A percentile compares a stretch with the other conserved stretches of the same genome.
phyloP scores from a whole-genome alignment of 2,797 vertebrate genomes.

The Gymnocypris eckloni region DNA sequence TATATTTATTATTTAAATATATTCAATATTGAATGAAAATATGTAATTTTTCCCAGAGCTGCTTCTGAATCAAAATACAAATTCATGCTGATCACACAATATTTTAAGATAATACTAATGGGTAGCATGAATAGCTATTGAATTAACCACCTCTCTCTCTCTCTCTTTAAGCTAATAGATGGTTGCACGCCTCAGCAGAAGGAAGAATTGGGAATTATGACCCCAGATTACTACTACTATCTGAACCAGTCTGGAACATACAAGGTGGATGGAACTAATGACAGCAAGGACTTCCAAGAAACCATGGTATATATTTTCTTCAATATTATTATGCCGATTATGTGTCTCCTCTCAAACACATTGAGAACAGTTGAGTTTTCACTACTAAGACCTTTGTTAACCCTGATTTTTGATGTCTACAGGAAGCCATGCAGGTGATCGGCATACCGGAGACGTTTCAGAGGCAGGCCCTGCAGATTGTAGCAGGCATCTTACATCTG shows the following conservation, averaged over 20 bases:
- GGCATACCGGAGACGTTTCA: slow-evolving; percentile 85
- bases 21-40: background rate
- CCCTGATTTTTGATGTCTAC: slow-evolving; percentile 36
- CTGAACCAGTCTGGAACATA: slow-evolving; percentile 95
- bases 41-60: background rate
- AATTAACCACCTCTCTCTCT: slow-evolving; percentile 27
- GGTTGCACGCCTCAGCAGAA: slow-evolving; percentile 86
- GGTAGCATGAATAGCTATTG: background rate
- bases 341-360: background rate
- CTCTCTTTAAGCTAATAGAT: slow-evolving; percentile 84
- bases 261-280: slow-evolving; percentile 93
- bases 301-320: slow-evolving; percentile 48
- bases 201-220: slow-evolving; percentile 91
- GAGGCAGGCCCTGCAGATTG: slow-evolving; percentile 88
- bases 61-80: background rate
- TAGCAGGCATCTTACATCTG: slow-evolving; percentile 92
- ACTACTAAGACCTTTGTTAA: background rate
- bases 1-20: background rate
- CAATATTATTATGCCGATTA: background rate
- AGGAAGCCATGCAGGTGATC: slow-evolving; percentile 96
- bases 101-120: background rate
- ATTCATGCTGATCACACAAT: background rate
- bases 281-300: slow-evolving; percentile 89
- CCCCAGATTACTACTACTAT: slow-evolving; percentile 93
- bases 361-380: background rate